A percentile compares a stretch with the other conserved stretches of the same genome.
Conservation (phyloP, 1,140 invertebrate genomes). For the Ceratitis capitata region DNA sequence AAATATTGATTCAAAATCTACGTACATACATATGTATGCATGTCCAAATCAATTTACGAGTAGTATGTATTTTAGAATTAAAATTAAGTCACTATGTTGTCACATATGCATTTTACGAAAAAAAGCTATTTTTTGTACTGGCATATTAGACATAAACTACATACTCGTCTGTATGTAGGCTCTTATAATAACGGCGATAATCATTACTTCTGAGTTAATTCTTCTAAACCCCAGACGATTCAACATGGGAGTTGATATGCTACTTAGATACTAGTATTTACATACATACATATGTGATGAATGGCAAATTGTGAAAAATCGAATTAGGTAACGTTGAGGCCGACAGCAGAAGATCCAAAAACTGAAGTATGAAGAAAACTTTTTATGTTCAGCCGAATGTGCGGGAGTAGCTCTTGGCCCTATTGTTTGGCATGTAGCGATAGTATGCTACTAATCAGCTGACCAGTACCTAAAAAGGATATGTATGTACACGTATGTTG, state of each 20-base stretch:
- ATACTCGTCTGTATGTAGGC: neutral
- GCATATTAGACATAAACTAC: neutral
- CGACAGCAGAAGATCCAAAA: neutral
- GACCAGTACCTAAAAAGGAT: slow-evolving; percentile 1
- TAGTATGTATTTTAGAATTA: no score
- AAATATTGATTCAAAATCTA: neutral
- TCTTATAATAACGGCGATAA: no score
- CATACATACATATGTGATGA: neutral
- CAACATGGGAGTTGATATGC: no score
- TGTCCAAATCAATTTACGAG: no score
- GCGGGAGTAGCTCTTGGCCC: no score
- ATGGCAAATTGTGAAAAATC: slow-evolving; percentile 30
- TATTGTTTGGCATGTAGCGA: neutral
- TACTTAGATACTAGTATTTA: neutral
- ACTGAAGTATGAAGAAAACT: neutral
- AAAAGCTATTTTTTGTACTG: neutral
- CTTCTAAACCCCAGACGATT: no score
- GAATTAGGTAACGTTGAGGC: slow-evolving; percentile 31
- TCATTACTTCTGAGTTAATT: no score
- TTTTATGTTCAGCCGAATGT: no score
- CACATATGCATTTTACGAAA: no score
- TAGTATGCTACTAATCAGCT: slow-evolving; percentile 11
- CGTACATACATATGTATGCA: no score
- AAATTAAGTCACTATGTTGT: no score
- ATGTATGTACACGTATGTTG: neutral